phyloP scores from a whole-genome alignment of 2,888 invertebrate genomes.

The Agrilus cyanescens region DNA sequence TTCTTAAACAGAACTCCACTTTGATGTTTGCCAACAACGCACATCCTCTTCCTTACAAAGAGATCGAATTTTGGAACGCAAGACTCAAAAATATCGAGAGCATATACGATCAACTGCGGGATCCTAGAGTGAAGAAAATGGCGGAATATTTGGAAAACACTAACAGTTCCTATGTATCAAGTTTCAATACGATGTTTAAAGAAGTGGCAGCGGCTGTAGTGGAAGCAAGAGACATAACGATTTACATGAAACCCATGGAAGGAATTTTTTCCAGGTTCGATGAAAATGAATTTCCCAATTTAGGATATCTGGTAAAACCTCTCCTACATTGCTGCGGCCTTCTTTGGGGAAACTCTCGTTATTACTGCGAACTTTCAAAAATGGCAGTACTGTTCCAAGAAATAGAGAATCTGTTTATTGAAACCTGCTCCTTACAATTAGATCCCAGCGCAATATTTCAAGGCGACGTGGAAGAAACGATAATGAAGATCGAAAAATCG shows the following conservation, averaged over 20 bases:
- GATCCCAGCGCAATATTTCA: constrained; percentile 76
- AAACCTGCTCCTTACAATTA: constrained; percentile 56
- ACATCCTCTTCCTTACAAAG: constrained; percentile 58
- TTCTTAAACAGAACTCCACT: constrained; percentile 65
- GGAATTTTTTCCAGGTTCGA: constrained; percentile 61
- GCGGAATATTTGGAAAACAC: constrained; percentile 57
- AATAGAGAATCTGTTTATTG: constrained; percentile 71
- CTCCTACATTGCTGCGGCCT: constrained; percentile 71
- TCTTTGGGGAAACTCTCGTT: constrained; percentile 71
- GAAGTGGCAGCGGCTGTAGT: constrained; percentile 67
- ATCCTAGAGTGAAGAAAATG: constrained; percentile 72
- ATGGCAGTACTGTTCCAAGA: constrained; percentile 64
- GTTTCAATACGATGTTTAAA: constrained; percentile 67
- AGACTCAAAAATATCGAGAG: constrained; percentile 72
- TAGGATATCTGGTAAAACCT: constrained; percentile 46
- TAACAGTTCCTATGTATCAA: constrained; percentile 64
- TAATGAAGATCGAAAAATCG: constrained; percentile 23
- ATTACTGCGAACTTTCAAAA: constrained; percentile 36
- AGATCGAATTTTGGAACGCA: constrained; percentile 70
- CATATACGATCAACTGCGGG: constrained; percentile 76
- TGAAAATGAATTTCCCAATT: constrained; percentile 53
- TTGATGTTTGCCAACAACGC: constrained; percentile 54
- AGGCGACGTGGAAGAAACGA: constrained; percentile 49
- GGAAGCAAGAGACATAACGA: constrained; percentile 73
- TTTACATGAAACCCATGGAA: constrained; percentile 64